A percentile compares a stretch with the other conserved stretches of the same genome.
Evolutionary conservation across 2,888 invertebrate genomes (phyloP).

Genomic region (Aleiodes alternator): DNA sequence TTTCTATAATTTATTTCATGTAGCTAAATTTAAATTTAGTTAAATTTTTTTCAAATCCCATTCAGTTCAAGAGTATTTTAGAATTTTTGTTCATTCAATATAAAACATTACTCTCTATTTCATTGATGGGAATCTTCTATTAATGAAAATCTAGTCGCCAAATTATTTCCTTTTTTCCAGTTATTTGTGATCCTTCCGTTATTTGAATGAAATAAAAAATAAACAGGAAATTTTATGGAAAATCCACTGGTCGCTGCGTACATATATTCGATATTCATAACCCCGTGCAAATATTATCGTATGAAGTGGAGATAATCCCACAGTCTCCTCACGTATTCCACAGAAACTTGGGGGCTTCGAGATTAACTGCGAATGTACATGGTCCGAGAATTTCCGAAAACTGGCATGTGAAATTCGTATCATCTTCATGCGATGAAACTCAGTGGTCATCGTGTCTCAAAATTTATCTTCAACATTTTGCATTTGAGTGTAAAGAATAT

Average conservation of each 20-base stretch:
- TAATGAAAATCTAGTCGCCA: too few relatives aligned
- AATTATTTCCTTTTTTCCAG: too few relatives aligned
- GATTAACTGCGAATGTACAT: conserved; percentile 43
- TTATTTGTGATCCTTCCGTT: not conserved
- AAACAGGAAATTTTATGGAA: conserved; percentile 10
- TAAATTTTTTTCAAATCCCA: too few relatives aligned
- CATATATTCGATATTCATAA: conserved; percentile 42
- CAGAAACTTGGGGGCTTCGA: conserved; percentile 43
- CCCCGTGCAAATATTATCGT: conserved; percentile 34
- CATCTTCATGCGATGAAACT: conserved; percentile 34
- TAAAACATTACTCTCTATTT: too few relatives aligned
- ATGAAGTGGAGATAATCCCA: conserved; percentile 50
- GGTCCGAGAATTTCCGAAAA: conserved; percentile 36
- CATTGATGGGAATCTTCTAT: too few relatives aligned
- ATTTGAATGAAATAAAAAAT: not conserved
- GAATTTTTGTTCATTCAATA: too few relatives aligned
- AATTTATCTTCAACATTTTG: conserved; percentile 4
- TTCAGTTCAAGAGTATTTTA: too few relatives aligned
- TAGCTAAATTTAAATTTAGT: too few relatives aligned
- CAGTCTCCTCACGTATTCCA: conserved; percentile 55
- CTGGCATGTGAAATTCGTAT: conserved; percentile 42
- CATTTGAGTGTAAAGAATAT: not conserved
- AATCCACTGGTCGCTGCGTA: conserved; percentile 15
- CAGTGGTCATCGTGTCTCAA: conserved; percentile 24
- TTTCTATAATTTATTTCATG: too few relatives aligned